Conservation (phyloP, 37 sponge, comb jelly and placozoan species). For the Hexactinellida sp. region DNA sequence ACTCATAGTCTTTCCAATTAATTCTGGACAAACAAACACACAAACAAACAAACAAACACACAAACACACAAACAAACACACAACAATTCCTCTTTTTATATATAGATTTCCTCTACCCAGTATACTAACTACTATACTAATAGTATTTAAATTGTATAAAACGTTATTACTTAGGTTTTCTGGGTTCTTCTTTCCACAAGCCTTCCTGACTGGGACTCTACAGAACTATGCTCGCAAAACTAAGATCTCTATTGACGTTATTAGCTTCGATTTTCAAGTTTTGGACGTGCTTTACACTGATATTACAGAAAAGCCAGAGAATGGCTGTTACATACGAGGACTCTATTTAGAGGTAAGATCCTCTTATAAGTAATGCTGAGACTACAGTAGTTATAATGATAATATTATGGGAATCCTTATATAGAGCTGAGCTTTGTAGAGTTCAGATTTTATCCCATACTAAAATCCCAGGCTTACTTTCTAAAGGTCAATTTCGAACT, state of each 20-base stretch:
- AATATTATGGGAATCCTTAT: too few relatives aligned
- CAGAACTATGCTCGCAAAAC: constrained; percentile 90
- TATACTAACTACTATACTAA: too few relatives aligned
- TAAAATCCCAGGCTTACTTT: too few relatives aligned
- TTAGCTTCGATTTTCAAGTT: constrained; percentile 80
- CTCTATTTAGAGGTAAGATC: constrained; percentile 53
- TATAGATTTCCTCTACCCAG: background rate
- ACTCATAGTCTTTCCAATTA: too few relatives aligned
- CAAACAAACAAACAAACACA: too few relatives aligned
- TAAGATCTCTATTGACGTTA: constrained; percentile 85
- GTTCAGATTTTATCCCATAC: too few relatives aligned
- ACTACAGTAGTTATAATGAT: background rate
- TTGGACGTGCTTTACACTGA: constrained; percentile 26
- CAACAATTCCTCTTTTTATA: background rate
- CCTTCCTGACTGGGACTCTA: constrained; percentile 94
- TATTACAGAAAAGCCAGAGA: constrained; percentile 60
- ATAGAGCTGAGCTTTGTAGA: too few relatives aligned
- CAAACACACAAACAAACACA: too few relatives aligned
- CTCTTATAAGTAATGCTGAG: background rate
- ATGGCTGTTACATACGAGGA: constrained; percentile 87
- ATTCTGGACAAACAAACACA: too few relatives aligned
- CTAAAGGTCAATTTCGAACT: too few relatives aligned
- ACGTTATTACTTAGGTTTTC: constrained; percentile 96
- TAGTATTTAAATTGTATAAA: too few relatives aligned
- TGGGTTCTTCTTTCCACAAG: constrained; percentile 97